A percentile compares a stretch with the other conserved stretches of the same genome.
Conservation (phyloP, 2,113 vertebrate species). For the Illadopsis cleaveri region DNA sequence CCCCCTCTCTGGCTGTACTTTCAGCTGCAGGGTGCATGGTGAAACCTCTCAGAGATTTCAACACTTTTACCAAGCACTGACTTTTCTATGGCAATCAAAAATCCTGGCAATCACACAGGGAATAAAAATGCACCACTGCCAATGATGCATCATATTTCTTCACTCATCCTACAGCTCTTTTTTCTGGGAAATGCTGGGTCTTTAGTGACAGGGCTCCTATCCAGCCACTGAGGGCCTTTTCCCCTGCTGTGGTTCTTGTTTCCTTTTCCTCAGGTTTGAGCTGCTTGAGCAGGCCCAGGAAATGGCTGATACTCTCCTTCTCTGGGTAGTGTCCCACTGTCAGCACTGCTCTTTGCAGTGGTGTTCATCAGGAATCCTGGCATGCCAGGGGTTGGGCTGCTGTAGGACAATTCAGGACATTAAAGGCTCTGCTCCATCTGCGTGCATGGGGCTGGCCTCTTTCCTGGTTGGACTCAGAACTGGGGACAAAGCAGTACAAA, state of each 20-base stretch:
- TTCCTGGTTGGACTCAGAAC: neutral
- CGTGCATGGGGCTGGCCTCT: accelerated
- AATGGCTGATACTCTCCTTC: neutral
- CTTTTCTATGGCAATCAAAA: too few species aligned
- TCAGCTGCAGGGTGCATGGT: accelerated
- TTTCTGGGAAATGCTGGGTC: neutral
- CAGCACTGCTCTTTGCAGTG: neutral
- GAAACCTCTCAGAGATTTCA: neutral
- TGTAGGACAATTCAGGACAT: neutral
- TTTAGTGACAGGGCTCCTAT: neutral
- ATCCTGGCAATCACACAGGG: neutral
- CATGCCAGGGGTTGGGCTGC: accelerated
- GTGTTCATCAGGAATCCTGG: too few species aligned
- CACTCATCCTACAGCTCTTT: neutral
- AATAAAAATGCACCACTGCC: neutral
- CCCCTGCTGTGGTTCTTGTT: neutral
- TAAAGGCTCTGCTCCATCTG: neutral
- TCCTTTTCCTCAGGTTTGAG: neutral
- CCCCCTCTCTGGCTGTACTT: neutral
- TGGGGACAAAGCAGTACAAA: neutral
- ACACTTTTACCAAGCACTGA: neutral
- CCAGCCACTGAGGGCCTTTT: neutral
- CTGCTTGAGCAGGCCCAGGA: neutral
- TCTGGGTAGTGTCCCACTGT: neutral
- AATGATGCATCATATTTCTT: neutral